Evolutionary conservation across 2,888 invertebrate species (phyloP), one percentile per base, ranked within the genome.

Genomic region (Panzeria rudis): DNA sequence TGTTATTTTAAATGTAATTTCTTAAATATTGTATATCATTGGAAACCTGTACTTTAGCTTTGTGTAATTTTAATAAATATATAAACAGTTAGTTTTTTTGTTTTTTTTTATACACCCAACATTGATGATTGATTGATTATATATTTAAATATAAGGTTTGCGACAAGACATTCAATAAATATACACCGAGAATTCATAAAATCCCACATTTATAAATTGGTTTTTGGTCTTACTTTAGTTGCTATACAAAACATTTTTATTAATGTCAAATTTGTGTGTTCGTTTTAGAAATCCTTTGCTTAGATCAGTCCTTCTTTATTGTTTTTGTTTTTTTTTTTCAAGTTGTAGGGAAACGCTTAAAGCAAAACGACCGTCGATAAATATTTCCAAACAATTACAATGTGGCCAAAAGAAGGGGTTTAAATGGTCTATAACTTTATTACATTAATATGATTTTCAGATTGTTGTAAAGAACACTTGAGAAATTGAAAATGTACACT

Each of bases 21-120:
- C 62, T 71, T 64, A 64, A 77, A 71, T 76, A 71, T 71, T 83
- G 54, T 72, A 77, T 77, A 77, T 77, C 23, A 83, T 62, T 71
- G 71, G 85, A 85, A 85, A 85, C 85, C 85, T 79, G 80, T 80
- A 71, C 73, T 78, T 73, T 75, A 73, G 76, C 71, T 73, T 66
- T 72, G 72, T 54, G 61, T 44, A 25, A n/a, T 47, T 64, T 61
- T 59, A 50, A 64, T 66, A 73, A 61, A 76, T 56, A 66, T 83
- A 82, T 82, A 73, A 29, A 54, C 79, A 79, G 61, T 76, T 86
- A 86, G 32, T 68, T 64, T 25, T 2, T 29, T 68, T 64, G n/a
- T 2, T 29, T 29, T 29, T 54, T 69, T 71, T 47, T 29, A 83
- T 77, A 79, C 69, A 82, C 64, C 35, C 56, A 85, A 81, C 82